phyloP scores from a whole-genome alignment of 2,888 invertebrate genomes.

The Platycheirus albimanus region DNA sequence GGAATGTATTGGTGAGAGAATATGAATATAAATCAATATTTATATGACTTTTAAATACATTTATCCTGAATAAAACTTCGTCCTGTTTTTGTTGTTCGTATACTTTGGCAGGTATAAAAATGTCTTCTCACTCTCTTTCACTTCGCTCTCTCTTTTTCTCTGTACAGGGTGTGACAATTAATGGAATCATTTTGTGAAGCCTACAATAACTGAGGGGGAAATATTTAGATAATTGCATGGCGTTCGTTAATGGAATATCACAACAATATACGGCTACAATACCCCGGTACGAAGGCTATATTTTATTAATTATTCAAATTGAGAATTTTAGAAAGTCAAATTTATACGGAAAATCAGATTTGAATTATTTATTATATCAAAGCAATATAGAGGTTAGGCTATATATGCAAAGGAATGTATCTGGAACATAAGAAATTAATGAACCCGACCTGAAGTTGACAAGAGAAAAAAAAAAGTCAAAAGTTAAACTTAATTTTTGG shows the following conservation, averaged over 20 bases:
- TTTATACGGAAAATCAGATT: neutral
- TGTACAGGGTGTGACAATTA: conserved; percentile 70
- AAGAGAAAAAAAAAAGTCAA: too few species aligned
- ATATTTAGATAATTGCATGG: neutral
- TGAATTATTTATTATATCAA: neutral
- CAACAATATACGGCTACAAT: too few species aligned
- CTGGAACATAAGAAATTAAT: too few species aligned
- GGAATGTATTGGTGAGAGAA: conserved; percentile 17
- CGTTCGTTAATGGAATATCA: neutral
- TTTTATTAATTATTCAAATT: conserved; percentile 50
- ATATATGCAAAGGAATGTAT: too few species aligned
- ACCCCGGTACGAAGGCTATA: too few species aligned
- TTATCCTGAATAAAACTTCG: conserved; percentile 24
- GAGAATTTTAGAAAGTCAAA: conserved; percentile 1
- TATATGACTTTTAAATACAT: conserved; percentile 61
- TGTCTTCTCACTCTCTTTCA: too few species aligned
- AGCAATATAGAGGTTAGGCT: too few species aligned
- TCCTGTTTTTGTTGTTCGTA: too few species aligned
- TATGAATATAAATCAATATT: conserved; percentile 8
- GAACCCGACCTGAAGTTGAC: too few species aligned
- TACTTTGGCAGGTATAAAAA: too few species aligned
- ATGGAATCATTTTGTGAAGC: conserved; percentile 20
- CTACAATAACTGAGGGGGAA: neutral
- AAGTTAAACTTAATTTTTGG: too few species aligned
- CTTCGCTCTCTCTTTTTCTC: too few species aligned